Conservation (phyloP, 2,797 vertebrate species). For the Tarsius wallacei region DNA sequence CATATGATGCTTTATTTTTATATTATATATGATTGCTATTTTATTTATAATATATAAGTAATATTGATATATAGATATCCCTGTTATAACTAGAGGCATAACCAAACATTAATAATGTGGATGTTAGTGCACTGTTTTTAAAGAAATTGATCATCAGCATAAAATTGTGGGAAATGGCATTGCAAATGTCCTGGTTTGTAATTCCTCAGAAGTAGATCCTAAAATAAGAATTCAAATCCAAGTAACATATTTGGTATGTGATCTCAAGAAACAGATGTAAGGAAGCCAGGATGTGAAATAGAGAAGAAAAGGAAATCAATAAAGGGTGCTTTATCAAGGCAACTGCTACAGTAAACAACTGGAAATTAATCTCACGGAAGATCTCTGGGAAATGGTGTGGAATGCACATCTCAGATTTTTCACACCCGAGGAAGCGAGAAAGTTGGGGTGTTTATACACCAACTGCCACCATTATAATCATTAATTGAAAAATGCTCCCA, state of each 20-base stretch:
- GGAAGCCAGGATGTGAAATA: not conserved
- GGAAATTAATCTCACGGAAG: slow-evolving; percentile 7
- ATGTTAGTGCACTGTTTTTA: not conserved
- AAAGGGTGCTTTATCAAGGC: not conserved
- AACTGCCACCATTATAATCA: not conserved
- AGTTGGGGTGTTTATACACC: not conserved
- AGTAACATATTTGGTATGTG: not conserved
- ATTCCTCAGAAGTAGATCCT: slow-evolving; percentile 34
- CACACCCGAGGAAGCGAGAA: not conserved
- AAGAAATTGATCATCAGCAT: slow-evolving; percentile 25
- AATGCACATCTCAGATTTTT: not conserved
- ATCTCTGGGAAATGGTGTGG: not conserved
- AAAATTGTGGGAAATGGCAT: slow-evolving; percentile 16
- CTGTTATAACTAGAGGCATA: not conserved
- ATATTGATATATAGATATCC: not conserved
- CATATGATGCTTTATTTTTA: not conserved
- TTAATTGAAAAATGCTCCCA: not conserved
- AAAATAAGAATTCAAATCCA: slow-evolving; percentile 30
- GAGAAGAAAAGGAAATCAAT: not conserved
- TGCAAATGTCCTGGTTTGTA: slow-evolving; percentile 1
- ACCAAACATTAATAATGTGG: not conserved
- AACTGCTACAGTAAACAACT: not conserved
- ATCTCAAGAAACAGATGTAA: not conserved
- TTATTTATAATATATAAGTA: not conserved
- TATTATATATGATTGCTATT: not conserved